Evolutionary conservation across 2,797 vertebrate species (phyloP), one percentile per base, ranked within the genome.

Genomic region (Chaunax sp.): DNA sequence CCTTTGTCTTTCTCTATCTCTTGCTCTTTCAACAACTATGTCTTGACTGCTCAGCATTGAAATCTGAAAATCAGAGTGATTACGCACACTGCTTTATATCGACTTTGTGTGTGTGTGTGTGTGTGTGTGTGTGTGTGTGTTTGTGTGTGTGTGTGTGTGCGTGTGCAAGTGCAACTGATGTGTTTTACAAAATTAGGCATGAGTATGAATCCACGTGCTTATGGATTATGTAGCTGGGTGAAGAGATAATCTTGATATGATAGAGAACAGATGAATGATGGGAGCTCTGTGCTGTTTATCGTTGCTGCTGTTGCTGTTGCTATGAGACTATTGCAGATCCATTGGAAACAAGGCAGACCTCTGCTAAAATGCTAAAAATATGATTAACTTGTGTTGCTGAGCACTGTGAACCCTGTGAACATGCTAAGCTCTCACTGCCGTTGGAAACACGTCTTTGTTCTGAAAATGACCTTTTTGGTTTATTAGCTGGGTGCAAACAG

Each of bases 251-350:
- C 38, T 15, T 40, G 14, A 40, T 62, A 57, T 16, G 33, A 45
- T 16, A n/a, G 20, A 30, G 38, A 49, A 56, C n/a, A 56, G 41
- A 45, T 61, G 19, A 49, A 44, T 13, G 23, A 54, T 25, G 30
- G 43, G 20, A 54, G 25, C 37, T 45, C 45, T 43, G 49, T 41
- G 28, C 56, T 59, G 37, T 65, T 76, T 49, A 33, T 67, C 38
- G 56, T 69, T 54, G 33, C 53, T 16, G 35, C 35, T 37, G 4
- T 30, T 63, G 61, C 70, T 49, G 76, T 78, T 86, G 80, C 82
- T 77, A 77, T 46, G 82, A 76, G 43, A 83, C 70, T 26, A 53
- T 14, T 54, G 3, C 38, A 67, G 59, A 74, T 54, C 53, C 43
- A 40, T n/a, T 20, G 6, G 26, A 77, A 62, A 43, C 10, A 7